phyloP scores from a whole-genome alignment of 2,113 vertebrate species.

The Nothobranchius kuhntae region DNA sequence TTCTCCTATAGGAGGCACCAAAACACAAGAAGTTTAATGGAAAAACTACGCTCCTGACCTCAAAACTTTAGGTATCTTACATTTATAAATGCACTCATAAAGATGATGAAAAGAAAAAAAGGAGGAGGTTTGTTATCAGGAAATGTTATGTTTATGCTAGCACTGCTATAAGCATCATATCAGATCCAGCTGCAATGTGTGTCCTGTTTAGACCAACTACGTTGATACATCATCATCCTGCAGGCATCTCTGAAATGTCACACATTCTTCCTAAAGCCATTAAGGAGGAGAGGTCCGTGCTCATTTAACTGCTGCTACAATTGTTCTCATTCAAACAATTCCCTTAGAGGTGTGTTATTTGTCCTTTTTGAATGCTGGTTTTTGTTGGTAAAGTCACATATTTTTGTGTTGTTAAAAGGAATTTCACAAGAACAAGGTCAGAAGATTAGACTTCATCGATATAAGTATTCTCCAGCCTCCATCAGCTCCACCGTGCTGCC shows the following conservation, averaged over 20 bases:
- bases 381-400: no score
- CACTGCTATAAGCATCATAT: no score
- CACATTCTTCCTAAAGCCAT: slow-evolving; percentile 43
- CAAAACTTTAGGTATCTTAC: not conserved
- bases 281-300: not conserved
- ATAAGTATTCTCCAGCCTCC: not conserved
- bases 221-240: slow-evolving; percentile 8
- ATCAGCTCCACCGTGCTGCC: not conserved
- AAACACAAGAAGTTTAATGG: not conserved
- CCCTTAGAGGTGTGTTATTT: no score
- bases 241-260: slow-evolving; percentile 66
- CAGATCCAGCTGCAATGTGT: no score
- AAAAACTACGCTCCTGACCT: not conserved
- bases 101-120: no score
- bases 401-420: no score
- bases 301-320: not conserved
- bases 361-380: no score
- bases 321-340: no score
- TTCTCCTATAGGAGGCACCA: slow-evolving; percentile 81
- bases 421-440: no score
- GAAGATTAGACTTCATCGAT: not conserved
- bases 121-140: no score
- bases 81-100: no score
- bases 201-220: slow-evolving; percentile 6
- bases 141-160: no score